These are phyloP conservation scores for Dendropsophus ebraccatus DNA, from an alignment of 2,113 vertebrate species.

Conservation along the genomic window DNA sequence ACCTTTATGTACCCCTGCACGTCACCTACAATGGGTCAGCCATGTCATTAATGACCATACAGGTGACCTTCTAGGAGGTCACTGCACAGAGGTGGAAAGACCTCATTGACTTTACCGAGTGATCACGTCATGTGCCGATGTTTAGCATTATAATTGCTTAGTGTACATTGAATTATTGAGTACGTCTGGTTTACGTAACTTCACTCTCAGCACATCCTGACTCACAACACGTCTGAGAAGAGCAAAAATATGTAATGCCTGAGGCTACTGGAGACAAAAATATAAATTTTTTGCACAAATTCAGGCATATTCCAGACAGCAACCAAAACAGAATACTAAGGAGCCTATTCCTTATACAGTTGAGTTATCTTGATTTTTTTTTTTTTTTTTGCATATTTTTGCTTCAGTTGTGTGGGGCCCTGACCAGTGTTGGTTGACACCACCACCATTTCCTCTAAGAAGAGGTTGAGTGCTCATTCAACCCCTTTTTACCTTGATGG, in stretches of 20 bases:
- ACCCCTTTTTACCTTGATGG: neutral
- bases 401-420: neutral
- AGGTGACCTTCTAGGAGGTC: neutral
- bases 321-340: neutral
- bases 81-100: neutral
- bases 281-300: neutral
- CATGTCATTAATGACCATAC: neutral
- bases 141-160: neutral
- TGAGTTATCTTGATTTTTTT: too few species aligned
- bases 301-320: neutral
- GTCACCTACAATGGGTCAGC: neutral
- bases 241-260: slow-evolving; percentile 24
- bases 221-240: neutral
- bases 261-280: neutral
- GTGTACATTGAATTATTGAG: neutral
- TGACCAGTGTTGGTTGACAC: too few species aligned
- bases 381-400: neutral
- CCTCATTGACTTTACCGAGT: neutral
- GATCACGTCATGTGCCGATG: neutral
- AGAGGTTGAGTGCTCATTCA: neutral
- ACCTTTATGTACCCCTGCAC: neutral
- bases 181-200: neutral
- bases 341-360: neutral
- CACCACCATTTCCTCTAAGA: neutral
- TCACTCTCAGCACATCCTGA: neutral